Evolutionary conservation across 1,140 invertebrate species (phyloP).

Genomic region (Agrilus planipennis): DNA sequence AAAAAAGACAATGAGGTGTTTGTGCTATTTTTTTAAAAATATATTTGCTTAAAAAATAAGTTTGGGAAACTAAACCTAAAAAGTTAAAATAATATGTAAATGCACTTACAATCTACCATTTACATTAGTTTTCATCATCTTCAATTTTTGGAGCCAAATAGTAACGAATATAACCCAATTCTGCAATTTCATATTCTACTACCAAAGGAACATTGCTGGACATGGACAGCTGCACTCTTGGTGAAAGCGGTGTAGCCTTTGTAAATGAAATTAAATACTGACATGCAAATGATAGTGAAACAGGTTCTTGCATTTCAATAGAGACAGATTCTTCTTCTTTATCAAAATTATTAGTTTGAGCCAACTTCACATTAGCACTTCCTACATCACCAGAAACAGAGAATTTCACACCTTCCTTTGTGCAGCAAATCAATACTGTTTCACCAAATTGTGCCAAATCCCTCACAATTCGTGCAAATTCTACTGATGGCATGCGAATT

Average conservation of each 20-base stretch:
- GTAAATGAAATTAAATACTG: slow-evolving; percentile 94
- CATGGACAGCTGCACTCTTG: slow-evolving; percentile 85
- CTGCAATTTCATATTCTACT: slow-evolving; percentile 93
- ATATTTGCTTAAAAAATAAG: too few species aligned
- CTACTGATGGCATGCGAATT: slow-evolving; percentile 89
- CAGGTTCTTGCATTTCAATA: slow-evolving; percentile 97
- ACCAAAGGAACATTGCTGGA: slow-evolving; percentile 93
- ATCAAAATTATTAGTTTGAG: slow-evolving; percentile 84
- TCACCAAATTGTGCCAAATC: slow-evolving; percentile 98
- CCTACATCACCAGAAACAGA: slow-evolving; percentile 93
- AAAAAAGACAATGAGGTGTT: too few species aligned
- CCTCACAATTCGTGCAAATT: slow-evolving; percentile 92
- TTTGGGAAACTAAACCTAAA: too few species aligned
- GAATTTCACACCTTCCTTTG: slow-evolving; percentile 91
- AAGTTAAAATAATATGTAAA: too few species aligned
- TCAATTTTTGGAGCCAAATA: slow-evolving; percentile 99
- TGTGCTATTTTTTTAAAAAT: too few species aligned
- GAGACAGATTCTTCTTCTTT: slow-evolving; percentile 92
- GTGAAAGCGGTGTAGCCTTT: slow-evolving; percentile 86
- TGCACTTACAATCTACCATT: too few species aligned
- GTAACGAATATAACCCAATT: slow-evolving; percentile 93
- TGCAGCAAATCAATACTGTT: slow-evolving; percentile 88
- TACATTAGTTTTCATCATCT: slow-evolving; percentile 71
- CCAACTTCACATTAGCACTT: slow-evolving; percentile 85
- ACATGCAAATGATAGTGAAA: slow-evolving; percentile 87